These are phyloP conservation scores for Thalassoma bifasciatum DNA, from an alignment of 2,113 vertebrate genomes.

Conservation along the genomic window DNA sequence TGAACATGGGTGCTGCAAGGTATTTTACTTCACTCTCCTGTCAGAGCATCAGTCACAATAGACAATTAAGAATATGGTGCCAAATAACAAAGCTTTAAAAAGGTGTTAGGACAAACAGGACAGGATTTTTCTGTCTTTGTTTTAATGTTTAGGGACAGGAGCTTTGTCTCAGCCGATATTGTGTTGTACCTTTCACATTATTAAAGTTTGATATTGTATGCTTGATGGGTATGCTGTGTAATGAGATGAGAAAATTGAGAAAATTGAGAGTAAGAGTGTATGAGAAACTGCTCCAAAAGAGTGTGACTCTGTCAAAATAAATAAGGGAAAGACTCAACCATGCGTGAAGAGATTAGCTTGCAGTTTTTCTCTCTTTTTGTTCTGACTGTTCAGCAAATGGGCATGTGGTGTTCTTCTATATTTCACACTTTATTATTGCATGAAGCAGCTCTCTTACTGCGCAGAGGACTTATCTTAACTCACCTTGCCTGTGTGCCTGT, in stretches of 20 bases:
- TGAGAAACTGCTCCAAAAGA: slow-evolving; percentile 53
- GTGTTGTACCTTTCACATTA: slow-evolving; percentile 49
- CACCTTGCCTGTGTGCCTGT: slow-evolving; percentile 91
- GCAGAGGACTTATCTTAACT: background rate
- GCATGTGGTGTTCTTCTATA: background rate
- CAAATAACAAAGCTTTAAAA: background rate
- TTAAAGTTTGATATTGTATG: slow-evolving; percentile 45
- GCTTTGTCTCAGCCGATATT: slow-evolving; percentile 2
- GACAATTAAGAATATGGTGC: background rate
- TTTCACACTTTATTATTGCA: slow-evolving; percentile 4
- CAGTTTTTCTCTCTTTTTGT: slow-evolving; percentile 37
- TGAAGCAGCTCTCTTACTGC: background rate
- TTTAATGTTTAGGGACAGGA: slow-evolving; percentile 11
- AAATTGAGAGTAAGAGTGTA: slow-evolving; percentile 61
- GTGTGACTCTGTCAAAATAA: slow-evolving; percentile 71
- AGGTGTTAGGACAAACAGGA: slow-evolving; percentile 10
- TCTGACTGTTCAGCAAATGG: slow-evolving; percentile 18
- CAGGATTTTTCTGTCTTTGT: background rate
- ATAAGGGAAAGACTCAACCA: slow-evolving; percentile 49
- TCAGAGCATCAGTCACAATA: slow-evolving; percentile 1
- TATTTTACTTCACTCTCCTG: slow-evolving; percentile 83
- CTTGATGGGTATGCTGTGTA: slow-evolving; percentile 65
- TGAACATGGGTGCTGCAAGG: slow-evolving; percentile 82
- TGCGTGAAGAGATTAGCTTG: slow-evolving; percentile 60
- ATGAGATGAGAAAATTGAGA: slow-evolving; percentile 70